Evolutionary conservation across 2,113 vertebrate species (phyloP).

Genomic region (Nycticebus coucang): DNA sequence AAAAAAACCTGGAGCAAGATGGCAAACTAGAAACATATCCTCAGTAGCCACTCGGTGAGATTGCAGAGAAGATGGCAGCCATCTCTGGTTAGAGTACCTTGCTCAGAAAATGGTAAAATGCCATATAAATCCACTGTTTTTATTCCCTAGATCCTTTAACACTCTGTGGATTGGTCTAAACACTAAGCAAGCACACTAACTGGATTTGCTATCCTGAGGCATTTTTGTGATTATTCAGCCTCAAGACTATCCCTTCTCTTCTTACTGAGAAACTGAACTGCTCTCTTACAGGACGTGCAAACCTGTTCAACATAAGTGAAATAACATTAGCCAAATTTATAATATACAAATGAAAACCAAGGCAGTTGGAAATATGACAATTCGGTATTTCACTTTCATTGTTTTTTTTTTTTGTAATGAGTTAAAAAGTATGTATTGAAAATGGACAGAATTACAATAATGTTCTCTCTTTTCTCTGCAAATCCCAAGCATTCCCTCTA

Average conservation of each 20-base stretch:
- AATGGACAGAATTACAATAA: neutral
- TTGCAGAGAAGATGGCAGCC: too few relatives aligned
- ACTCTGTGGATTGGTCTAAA: neutral
- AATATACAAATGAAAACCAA: slow-evolving; percentile 42
- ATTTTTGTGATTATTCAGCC: neutral
- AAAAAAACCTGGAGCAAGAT: too few relatives aligned
- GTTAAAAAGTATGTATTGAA: neutral
- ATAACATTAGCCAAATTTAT: neutral
- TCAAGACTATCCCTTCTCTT: neutral
- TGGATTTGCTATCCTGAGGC: neutral
- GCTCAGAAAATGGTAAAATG: neutral
- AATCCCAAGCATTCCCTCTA: neutral
- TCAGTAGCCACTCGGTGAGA: too few relatives aligned
- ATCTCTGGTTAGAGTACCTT: too few relatives aligned
- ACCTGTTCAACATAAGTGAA: neutral
- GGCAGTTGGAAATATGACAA: neutral
- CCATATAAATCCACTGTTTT: neutral
- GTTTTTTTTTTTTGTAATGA: neutral
- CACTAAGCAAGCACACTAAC: neutral
- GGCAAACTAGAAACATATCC: too few relatives aligned
- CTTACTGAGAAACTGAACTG: neutral
- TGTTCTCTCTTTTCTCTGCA: neutral
- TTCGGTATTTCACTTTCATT: neutral
- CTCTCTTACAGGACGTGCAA: neutral
- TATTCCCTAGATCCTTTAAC: neutral